These are phyloP conservation scores for Caenorhabditis sp. DNA, from an alignment of 2,888 invertebrate species.

Conservation along the genomic window DNA sequence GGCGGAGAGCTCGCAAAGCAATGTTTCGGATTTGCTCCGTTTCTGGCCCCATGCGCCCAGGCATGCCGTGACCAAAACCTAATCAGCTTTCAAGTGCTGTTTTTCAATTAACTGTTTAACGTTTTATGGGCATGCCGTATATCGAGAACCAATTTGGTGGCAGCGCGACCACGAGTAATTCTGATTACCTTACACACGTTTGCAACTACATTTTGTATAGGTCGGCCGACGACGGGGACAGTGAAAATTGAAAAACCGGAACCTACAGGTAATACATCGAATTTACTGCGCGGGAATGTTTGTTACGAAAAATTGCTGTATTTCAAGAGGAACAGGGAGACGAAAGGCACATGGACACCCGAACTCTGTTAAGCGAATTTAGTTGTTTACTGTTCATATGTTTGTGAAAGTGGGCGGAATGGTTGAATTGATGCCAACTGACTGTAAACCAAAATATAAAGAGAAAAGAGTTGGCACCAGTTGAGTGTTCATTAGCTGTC, in stretches of 20 bases:
- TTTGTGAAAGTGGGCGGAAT: not conserved
- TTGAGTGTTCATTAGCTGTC: constrained; percentile 56
- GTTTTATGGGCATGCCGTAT: constrained; percentile 48
- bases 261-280: constrained; percentile 37
- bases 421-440: constrained; percentile 41
- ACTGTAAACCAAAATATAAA: constrained; percentile 17
- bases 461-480: constrained; percentile 35
- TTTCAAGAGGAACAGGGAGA: constrained; percentile 21
- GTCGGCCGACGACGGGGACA: constrained; percentile 4
- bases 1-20: not conserved
- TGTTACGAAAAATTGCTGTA: constrained; percentile 38
- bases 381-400: constrained; percentile 37
- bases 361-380: constrained; percentile 47
- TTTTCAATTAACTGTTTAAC: constrained; percentile 61
- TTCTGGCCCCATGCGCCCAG: constrained; percentile 27
- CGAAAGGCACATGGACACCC: not conserved
- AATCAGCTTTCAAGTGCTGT: constrained; percentile 50
- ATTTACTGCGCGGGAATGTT: constrained; percentile 15
- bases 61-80: constrained; percentile 32
- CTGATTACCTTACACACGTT: constrained; percentile 50
- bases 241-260: constrained; percentile 34
- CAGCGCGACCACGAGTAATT: constrained; percentile 18
- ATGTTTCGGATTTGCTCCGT: constrained; percentile 7
- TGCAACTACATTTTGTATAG: constrained; percentile 35
- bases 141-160: constrained; percentile 51